phyloP scores from a whole-genome alignment of 2,888 invertebrate species.

The Smittia aterrima region DNA sequence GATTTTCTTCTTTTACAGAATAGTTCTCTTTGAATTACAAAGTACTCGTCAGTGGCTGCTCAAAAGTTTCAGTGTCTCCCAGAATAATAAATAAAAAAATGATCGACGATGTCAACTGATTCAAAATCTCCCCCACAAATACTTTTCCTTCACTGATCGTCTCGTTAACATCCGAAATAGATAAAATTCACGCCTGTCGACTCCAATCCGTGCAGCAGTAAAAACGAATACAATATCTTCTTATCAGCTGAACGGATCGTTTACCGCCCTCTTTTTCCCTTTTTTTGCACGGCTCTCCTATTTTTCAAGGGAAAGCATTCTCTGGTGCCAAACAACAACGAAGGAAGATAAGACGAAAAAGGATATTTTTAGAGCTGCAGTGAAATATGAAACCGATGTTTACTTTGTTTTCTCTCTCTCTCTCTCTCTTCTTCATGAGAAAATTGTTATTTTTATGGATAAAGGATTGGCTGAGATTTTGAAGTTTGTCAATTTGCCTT shows the following conservation, averaged over 20 bases:
- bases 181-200: neutral
- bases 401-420: too few relatives aligned
- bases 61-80: too few relatives aligned
- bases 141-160: neutral
- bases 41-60: neutral
- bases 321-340: neutral
- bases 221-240: neutral
- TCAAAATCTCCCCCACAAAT: too few relatives aligned
- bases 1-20: neutral
- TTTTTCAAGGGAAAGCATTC: neutral
- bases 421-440: constrained; percentile 25
- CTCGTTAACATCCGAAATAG: neutral
- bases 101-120: neutral
- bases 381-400: neutral
- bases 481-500: too few relatives aligned
- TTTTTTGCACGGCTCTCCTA: neutral
- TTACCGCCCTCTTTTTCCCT: neutral
- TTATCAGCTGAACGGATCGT: neutral
- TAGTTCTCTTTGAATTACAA: neutral
- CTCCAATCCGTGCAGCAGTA: neutral
- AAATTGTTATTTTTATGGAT: constrained; percentile 24
- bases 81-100: too few relatives aligned
- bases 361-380: neutral
- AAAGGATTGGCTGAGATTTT: constrained; percentile 1
- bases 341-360: neutral